Conservation (phyloP, 2,113 vertebrate genomes). For the Mastomys coucha region DNA sequence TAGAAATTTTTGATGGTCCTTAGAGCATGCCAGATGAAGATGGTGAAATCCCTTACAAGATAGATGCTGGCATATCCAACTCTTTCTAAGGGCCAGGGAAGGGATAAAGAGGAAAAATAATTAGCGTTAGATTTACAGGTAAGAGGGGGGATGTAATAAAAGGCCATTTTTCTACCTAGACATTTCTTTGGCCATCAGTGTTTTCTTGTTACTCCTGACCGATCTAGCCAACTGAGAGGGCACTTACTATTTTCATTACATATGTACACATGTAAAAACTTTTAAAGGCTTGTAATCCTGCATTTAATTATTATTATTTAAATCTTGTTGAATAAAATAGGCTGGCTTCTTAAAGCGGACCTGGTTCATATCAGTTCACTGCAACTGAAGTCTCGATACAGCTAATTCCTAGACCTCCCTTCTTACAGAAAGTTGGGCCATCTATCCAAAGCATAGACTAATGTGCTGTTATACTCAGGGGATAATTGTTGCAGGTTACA, state of each 20-base stretch:
- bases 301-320: background rate
- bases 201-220: background rate
- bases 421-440: background rate
- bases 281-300: background rate
- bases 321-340: background rate
- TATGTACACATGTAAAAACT: background rate
- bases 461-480: background rate
- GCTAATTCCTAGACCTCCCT: background rate
- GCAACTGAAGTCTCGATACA: background rate
- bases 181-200: background rate
- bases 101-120: background rate
- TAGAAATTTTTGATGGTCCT: background rate
- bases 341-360: background rate
- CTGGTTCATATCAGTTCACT: background rate
- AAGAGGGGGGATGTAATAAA: background rate
- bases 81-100: background rate
- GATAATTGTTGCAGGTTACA: background rate
- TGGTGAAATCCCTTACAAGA: background rate
- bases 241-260: background rate
- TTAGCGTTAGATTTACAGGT: background rate
- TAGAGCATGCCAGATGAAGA: background rate
- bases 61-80: background rate
- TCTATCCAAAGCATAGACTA: slow-evolving; percentile 10
- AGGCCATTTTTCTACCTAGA: background rate
- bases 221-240: background rate